phyloP scores from a whole-genome alignment of 2,113 vertebrate species.

The Cnemophilus loriae region DNA sequence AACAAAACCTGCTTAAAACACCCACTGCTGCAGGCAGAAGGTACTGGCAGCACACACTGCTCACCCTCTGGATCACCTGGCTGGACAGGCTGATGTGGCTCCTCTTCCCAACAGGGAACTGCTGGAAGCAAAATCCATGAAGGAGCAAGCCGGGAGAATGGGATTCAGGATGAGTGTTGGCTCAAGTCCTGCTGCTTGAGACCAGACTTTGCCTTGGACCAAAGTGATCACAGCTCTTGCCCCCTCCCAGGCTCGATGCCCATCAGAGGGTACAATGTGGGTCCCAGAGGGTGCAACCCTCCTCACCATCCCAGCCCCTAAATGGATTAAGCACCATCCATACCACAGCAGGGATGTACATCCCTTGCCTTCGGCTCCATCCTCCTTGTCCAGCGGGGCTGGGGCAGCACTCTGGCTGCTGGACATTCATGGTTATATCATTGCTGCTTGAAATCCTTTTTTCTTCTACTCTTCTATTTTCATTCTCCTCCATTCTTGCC shows the following conservation, averaged over 20 bases:
- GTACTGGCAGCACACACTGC: background rate
- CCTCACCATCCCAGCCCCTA: too few relatives aligned
- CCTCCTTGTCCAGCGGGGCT: background rate
- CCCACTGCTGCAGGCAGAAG: background rate
- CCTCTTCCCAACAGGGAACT: background rate
- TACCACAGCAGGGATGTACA: background rate
- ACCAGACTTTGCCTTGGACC: background rate
- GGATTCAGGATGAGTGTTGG: background rate
- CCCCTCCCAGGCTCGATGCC: background rate
- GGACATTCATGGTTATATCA: background rate
- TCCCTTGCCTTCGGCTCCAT: background rate
- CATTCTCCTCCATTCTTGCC: background rate
- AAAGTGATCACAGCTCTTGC: background rate
- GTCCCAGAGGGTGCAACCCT: background rate
- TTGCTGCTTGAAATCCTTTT: background rate
- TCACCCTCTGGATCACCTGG: background rate
- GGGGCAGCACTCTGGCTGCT: background rate
- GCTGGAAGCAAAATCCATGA: background rate
- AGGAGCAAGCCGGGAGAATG: background rate
- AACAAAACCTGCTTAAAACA: background rate
- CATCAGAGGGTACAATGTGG: background rate
- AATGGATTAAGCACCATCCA: background rate
- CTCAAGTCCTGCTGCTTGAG: background rate
- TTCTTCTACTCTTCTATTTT: slow-evolving; percentile 40
- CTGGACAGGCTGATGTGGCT: background rate